Conservation (phyloP, 2,113 vertebrate genomes). For the Pandion haliaetus region DNA sequence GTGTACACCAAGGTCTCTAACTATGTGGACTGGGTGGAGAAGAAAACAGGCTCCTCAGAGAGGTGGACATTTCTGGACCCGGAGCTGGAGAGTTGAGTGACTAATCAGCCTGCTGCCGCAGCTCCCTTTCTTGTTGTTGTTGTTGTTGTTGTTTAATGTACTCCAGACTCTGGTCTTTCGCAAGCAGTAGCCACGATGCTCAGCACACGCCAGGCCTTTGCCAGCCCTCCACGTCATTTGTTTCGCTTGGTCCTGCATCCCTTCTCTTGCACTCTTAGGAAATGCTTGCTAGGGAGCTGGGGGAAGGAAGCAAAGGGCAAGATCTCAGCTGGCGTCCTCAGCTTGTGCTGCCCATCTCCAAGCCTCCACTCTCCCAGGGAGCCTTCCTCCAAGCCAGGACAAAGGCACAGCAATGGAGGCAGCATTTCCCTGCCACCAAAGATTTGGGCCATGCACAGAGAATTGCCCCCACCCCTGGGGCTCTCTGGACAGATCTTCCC, state of each 20-base stretch:
- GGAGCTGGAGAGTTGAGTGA: slow-evolving; percentile 67
- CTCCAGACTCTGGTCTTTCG: slow-evolving; percentile 40
- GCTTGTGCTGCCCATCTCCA: neutral
- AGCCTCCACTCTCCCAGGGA: neutral
- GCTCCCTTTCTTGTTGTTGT: neutral
- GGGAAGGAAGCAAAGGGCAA: neutral
- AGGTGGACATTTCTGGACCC: slow-evolving; percentile 48
- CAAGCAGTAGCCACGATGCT: slow-evolving; percentile 22
- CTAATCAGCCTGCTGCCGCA: neutral
- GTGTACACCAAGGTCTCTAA: slow-evolving; percentile 93
- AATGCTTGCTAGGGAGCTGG: neutral
- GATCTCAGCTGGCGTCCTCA: neutral
- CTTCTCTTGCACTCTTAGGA: neutral
- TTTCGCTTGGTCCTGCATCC: neutral
- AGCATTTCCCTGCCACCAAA: neutral
- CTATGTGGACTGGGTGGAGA: slow-evolving; percentile 85
- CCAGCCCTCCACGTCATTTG: neutral
- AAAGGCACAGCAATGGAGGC: neutral
- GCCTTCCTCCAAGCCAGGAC: neutral
- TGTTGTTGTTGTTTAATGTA: slow-evolving; percentile 31
- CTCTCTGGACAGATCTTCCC: neutral
- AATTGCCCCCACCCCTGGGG: neutral
- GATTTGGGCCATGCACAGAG: neutral
- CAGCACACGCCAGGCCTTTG: neutral
- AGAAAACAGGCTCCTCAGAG: slow-evolving; percentile 63